phyloP scores from a whole-genome alignment of 2,797 vertebrate genomes.

The Chaetophractus vellerosus region DNA sequence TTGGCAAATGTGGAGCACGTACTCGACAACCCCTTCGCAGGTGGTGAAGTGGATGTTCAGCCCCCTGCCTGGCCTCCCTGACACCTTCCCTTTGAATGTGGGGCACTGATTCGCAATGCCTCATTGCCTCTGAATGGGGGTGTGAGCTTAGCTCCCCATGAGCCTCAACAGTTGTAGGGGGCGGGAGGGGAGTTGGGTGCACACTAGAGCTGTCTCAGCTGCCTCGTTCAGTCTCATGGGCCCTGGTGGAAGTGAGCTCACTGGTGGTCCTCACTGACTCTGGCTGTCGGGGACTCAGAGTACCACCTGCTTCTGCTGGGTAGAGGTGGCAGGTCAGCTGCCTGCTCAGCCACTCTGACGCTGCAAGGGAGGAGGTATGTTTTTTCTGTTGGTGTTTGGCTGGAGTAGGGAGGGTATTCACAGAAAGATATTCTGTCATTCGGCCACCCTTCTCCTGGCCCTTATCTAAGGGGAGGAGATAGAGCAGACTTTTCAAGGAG shows the following conservation, averaged over 20 bases:
- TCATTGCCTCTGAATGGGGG: background rate
- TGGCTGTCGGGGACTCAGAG: background rate
- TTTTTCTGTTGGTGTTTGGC: background rate
- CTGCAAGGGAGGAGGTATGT: background rate
- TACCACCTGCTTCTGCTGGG: background rate
- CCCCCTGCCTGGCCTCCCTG: background rate
- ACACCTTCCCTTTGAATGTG: background rate
- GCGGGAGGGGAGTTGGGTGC: too few species aligned
- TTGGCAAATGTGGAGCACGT: accelerated
- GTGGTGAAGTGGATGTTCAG: background rate
- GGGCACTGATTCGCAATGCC: background rate
- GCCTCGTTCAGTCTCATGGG: too few species aligned
- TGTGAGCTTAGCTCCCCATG: accelerated
- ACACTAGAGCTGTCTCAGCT: too few species aligned
- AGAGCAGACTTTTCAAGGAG: background rate
- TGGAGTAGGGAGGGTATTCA: background rate
- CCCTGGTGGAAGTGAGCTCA: too few species aligned
- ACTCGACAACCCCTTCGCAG: too few species aligned
- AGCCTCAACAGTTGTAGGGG: too few species aligned
- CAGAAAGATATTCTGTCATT: background rate
- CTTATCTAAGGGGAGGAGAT: background rate
- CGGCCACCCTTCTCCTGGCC: accelerated
- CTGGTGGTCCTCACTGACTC: accelerated
- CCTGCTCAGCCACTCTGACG: accelerated
- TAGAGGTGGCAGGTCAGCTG: background rate